phyloP scores from a whole-genome alignment of 2,113 vertebrate species.

The Rhabdornis inornatus region DNA sequence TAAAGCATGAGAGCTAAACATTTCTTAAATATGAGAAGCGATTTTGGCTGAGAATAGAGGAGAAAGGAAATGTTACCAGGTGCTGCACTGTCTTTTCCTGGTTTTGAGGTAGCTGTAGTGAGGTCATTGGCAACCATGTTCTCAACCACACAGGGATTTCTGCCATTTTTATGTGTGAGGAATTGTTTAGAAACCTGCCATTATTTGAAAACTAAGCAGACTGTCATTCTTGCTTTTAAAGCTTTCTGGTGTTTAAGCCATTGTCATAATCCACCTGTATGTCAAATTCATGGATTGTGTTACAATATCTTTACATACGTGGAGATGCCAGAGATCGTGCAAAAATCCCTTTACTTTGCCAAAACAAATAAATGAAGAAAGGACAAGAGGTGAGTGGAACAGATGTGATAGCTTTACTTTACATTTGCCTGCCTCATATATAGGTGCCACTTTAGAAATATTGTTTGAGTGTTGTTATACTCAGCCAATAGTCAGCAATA shows the following conservation, averaged over 20 bases:
- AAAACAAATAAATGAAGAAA: conserved; percentile 49
- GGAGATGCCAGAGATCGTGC: background rate
- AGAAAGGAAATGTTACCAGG: background rate
- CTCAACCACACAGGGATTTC: background rate
- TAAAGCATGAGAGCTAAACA: background rate
- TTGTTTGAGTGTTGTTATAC: background rate
- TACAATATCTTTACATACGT: background rate
- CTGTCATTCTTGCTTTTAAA: background rate
- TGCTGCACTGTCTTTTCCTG: background rate
- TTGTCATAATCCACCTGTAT: conserved; percentile 10
- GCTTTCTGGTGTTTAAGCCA: background rate
- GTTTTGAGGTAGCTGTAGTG: background rate
- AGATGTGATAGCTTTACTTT: conserved; percentile 33
- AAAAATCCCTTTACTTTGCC: conserved; percentile 17
- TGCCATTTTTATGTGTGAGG: background rate
- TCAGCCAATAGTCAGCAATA: background rate
- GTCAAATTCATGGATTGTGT: background rate
- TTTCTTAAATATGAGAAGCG: background rate
- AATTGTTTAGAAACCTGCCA: background rate
- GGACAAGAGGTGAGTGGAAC: background rate
- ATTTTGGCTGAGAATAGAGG: background rate
- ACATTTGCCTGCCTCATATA: background rate
- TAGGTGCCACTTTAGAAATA: background rate
- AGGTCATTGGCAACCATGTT: background rate
- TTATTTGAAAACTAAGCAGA: conserved; percentile 9